Percentiles rank a stretch among this genome's conserved stretches.
These are phyloP conservation scores for Spilosoma lubricipeda DNA, from an alignment of 2,888 invertebrate genomes.

Conservation along the genomic window DNA sequence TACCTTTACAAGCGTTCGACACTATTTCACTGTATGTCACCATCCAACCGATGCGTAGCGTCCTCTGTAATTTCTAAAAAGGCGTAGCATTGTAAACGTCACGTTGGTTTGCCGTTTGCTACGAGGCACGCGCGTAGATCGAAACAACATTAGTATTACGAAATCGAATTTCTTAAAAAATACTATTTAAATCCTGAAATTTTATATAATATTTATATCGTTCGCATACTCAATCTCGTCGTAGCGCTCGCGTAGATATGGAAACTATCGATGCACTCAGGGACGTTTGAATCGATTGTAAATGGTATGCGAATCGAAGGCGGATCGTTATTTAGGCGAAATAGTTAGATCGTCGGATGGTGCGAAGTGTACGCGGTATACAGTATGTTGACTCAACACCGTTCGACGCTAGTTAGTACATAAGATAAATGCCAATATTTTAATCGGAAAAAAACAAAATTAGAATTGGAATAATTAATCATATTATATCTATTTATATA, in stretches of 20 bases:
- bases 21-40: conserved; percentile 28
- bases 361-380: conserved; percentile 44
- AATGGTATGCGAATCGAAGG: conserved; percentile 60
- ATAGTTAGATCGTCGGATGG: conserved; percentile 65
- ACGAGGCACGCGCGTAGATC: conserved; percentile 50
- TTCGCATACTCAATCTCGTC: conserved; percentile 70
- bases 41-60: conserved; percentile 8
- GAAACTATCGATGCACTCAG: conserved; percentile 62
- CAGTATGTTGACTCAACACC: conserved; percentile 58
- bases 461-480: conserved; percentile 84
- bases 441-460: conserved; percentile 81
- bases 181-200: conserved; percentile 77
- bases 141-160: conserved; percentile 71
- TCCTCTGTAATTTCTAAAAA: conserved; percentile 8
- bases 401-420: conserved; percentile 75
- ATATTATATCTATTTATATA: conserved; percentile 85
- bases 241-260: conserved; percentile 71
- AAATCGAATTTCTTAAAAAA: conserved; percentile 77
- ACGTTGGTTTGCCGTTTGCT: conserved; percentile 30
- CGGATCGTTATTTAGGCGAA: conserved; percentile 62
- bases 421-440: conserved; percentile 85
- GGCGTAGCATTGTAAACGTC: conserved; percentile 15
- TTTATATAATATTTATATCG: conserved; percentile 79
- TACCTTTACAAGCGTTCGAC: conserved; percentile 35
- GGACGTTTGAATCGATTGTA: conserved; percentile 59